Evolutionary conservation across 2,888 invertebrate species (phyloP), one percentile per base, ranked within the genome.

Genomic region (Plemyria rubiginata): DNA sequence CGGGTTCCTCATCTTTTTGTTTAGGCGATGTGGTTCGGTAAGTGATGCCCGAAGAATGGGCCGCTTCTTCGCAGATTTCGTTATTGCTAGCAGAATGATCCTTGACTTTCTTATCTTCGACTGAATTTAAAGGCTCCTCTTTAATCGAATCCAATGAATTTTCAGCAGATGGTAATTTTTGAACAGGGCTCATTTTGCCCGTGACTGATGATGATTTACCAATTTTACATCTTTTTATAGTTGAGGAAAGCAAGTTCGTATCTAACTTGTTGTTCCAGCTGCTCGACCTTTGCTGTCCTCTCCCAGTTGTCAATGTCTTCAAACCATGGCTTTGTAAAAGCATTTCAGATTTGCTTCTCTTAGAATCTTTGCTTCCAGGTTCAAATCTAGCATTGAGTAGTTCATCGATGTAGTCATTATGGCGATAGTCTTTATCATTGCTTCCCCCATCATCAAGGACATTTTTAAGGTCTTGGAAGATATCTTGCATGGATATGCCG

Each of bases 401-500:
- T 75, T 94, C 94, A 64, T 94, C 94, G 68, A 94, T 92, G 45
- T 94, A 89, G 67, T 94, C 94, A 45, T 93, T 92, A 5, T 92
- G 90, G 49, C 92, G 90, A 0, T 92, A 82, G 75, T 94, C 94
- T 8, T 87, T 92, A 62, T 89, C 88, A 68, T 84, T 86, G 68
- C 85, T 87, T 67, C 86, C 93, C 68, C 89, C 90, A 43, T 90
- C 82, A 70, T 93, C 92, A 59, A 82, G 81, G 73, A 91, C 95
- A 65, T 92, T 94, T 77, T 94, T 95, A 60, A 95, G 89, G 77
- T 96, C 96, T 13, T 96, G 96, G 74, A 97, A 96, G 73, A 97
- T 97, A 78, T 97, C 97, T 86, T 97, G 95, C 95, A 97, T 96
- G 1, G 96, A 97, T 77, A 97, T 96, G 9, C 97, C 96, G 81